These are phyloP conservation scores for Sinella curviseta DNA, from an alignment of 1,140 invertebrate species.

Conservation along the genomic window DNA sequence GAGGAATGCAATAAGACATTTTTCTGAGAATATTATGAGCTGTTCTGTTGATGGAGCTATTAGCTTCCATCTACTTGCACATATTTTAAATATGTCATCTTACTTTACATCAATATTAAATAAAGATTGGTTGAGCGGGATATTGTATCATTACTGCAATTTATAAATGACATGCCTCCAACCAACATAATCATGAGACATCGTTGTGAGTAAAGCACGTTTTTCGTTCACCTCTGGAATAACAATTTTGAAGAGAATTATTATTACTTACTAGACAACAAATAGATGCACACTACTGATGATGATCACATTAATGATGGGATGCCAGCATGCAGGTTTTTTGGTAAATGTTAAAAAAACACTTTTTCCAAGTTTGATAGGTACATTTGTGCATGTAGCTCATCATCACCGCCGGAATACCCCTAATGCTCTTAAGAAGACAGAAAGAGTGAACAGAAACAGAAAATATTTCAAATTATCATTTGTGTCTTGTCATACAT, in stretches of 20 bases:
- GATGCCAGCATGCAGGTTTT: not conserved
- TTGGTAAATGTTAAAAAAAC: not conserved
- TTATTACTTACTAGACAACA: not conserved
- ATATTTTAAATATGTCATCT: no score
- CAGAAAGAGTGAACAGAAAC: not conserved
- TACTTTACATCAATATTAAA: no score
- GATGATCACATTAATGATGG: not conserved
- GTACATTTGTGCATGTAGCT: not conserved
- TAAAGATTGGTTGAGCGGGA: no score
- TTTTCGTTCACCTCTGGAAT: no score
- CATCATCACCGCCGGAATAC: not conserved
- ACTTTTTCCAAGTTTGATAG: not conserved
- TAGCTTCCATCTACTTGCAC: no score
- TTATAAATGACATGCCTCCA: no score
- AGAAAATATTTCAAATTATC: conserved; percentile 9
- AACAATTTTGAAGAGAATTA: not conserved
- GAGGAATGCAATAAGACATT: not conserved
- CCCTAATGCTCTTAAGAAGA: not conserved
- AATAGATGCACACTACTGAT: not conserved
- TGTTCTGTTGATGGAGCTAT: no score
- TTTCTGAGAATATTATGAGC: not conserved
- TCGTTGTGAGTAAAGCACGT: no score
- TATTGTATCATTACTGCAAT: no score
- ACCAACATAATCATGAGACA: no score
- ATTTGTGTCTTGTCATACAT: conserved; percentile 12